A percentile compares a stretch with the other conserved stretches of the same genome.
Evolutionary conservation across 2,797 vertebrate species (phyloP).

Genomic region (Microhierax caerulescens): DNA sequence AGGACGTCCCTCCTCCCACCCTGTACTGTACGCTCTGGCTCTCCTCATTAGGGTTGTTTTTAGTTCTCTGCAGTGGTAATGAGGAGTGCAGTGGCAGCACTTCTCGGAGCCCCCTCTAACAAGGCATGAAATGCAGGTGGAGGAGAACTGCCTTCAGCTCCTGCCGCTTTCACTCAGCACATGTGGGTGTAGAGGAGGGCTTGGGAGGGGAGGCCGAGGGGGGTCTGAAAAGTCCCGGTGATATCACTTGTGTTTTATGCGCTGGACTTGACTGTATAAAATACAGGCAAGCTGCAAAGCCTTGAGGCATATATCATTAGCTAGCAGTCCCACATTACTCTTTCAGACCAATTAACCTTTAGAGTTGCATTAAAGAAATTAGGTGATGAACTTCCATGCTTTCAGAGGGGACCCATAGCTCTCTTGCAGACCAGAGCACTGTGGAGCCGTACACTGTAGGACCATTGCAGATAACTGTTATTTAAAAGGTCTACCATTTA

Average conservation of each 20-base stretch:
- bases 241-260: constrained; percentile 2
- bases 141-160: constrained; percentile 76
- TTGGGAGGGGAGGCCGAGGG: background rate
- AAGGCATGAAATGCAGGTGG: constrained; percentile 88
- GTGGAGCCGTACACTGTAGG: background rate
- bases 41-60: constrained; percentile 90
- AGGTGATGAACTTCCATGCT: constrained; percentile 64
- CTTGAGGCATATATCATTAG: constrained; percentile 64
- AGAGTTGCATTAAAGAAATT: constrained; percentile 77
- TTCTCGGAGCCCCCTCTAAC: constrained; percentile 84
- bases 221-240: background rate
- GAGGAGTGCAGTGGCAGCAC: constrained; percentile 80
- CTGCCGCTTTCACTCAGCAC: constrained; percentile 77
- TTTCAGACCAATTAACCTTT: constrained; percentile 79
- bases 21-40: constrained; percentile 52
- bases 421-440: constrained; percentile 30
- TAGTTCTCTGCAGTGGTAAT: constrained; percentile 83
- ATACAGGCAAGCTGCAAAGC: constrained; percentile 51
- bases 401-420: constrained; percentile 56
- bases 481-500: constrained; percentile 53
- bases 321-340: constrained; percentile 56
- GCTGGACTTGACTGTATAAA: constrained; percentile 4
- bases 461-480: constrained; percentile 48
- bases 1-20: constrained; percentile 71
- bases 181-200: constrained; percentile 51